Evolutionary conservation across 2,113 vertebrate species (phyloP).

Genomic region (Antechinus flavipes): DNA sequence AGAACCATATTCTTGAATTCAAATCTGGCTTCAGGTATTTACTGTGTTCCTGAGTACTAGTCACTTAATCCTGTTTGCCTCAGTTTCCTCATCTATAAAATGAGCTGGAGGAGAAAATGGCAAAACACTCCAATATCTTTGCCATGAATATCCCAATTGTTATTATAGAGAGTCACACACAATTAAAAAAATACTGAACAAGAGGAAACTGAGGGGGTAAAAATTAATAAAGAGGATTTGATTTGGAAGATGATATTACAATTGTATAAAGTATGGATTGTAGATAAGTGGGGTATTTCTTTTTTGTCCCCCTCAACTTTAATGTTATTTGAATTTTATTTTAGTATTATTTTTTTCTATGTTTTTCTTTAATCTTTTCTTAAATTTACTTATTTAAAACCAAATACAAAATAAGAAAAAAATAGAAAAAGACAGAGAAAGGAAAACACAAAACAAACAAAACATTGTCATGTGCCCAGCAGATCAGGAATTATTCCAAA

Average conservation of each 20-base stretch:
- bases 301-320: too few relatives aligned
- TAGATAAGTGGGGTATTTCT: neutral
- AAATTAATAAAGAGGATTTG: neutral
- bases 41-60: neutral
- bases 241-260: neutral
- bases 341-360: too few relatives aligned
- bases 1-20: neutral
- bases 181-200: neutral
- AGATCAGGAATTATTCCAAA: too few relatives aligned
- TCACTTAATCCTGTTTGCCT: neutral
- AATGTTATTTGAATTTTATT: too few relatives aligned
- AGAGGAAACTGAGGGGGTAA: neutral
- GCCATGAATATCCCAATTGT: neutral
- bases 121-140: neutral
- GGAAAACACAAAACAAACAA: too few relatives aligned
- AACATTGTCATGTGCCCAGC: too few relatives aligned
- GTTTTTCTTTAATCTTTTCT: too few relatives aligned
- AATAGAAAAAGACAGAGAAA: too few relatives aligned
- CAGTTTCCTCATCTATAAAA: neutral
- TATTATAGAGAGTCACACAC: neutral
- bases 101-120: neutral
- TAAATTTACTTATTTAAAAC: too few relatives aligned
- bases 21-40: neutral
- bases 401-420: too few relatives aligned
- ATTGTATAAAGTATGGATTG: neutral